Evolutionary conservation across 37 sponge, comb jelly and placozoan genomes (phyloP).

Genomic region (Oopsacas minuta): DNA sequence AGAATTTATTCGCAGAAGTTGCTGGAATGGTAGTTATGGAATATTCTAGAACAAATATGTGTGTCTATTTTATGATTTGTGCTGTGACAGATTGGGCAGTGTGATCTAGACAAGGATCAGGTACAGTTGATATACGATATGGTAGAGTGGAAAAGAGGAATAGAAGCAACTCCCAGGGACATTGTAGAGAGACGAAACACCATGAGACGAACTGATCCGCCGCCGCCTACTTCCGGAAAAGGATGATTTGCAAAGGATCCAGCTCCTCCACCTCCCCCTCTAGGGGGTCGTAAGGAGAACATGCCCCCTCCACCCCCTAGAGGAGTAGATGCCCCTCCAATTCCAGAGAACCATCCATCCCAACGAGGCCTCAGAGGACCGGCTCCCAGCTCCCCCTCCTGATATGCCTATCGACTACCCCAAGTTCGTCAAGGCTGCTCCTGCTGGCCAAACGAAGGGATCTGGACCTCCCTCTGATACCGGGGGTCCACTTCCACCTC

Average conservation of each 20-base stretch:
- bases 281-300: constrained; percentile 20
- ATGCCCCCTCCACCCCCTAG: constrained; percentile 69
- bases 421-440: not conserved
- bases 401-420: not conserved
- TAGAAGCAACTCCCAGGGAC: constrained; percentile 63
- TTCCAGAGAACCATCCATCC: constrained; percentile 29
- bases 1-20: constrained; percentile 9
- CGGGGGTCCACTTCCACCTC: not conserved
- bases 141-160: constrained; percentile 89
- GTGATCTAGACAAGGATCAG: constrained; percentile 56
- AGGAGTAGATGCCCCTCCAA: constrained; percentile 26
- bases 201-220: constrained; percentile 31
- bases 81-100: not conserved
- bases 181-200: constrained; percentile 30
- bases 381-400: not conserved
- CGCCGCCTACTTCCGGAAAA: constrained; percentile 30
- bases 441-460: not conserved
- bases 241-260: constrained; percentile 20
- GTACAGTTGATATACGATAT: constrained; percentile 88
- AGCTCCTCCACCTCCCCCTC: constrained; percentile 38
- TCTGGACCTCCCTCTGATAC: not conserved
- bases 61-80: too few species aligned
- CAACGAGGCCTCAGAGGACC: not conserved
- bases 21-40: constrained; percentile 5
- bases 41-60: too few species aligned